Base-by-base conservation (phyloP, 2,113 vertebrate genomes). In the Verasper variegatus region DNA sequence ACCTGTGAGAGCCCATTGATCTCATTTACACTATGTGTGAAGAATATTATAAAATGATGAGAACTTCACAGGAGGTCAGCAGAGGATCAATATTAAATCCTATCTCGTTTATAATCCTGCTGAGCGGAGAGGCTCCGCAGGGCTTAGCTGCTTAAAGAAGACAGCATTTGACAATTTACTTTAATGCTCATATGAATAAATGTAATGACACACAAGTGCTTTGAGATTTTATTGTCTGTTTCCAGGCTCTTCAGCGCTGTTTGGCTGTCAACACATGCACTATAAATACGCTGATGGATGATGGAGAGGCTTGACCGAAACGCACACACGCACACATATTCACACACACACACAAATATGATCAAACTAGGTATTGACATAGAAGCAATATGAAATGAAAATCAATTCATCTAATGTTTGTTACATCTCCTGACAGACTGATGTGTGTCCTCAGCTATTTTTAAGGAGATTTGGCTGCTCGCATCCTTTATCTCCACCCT, bases 11-110 rank as follows among this genome's bases (percentile, higher is more conserved):
- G 81, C 45, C 6, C 69, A 85, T 89, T 91, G 90, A 93, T 93
- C 87, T 88, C 80, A 92, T 93, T 93, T 94, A 79, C 84, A 60
- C 63, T 54, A 60, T 87, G 77, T 88, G 81, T 85, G 89, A 81
- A 89, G 66, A 92, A 91, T 93, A 93, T 92, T 87, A 91, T 87
- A 82, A 89, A 91, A 91, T 90, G 92, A 94, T 94, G 92, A 92
- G 85, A 85, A 85, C 82, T 85, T 91, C 90, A 92, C 84, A 80
- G 89, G 92, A 93, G 92, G 93, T 92, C 91, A 92, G 90, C 71
- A 21, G 79, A 82, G 88, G 91, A 93, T 95, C 94, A 90, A 95
- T 95, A 87, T 87, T 89, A 92, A 94, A 93, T 92, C 90, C 89
- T 82, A 85, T 89, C 86, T 90, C 83, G 68, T 89, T 95, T 91